Evolutionary conservation across 2,113 vertebrate species (phyloP), one percentile per base, ranked within the genome.

Genomic region (Ailuropoda melanoleuca): DNA sequence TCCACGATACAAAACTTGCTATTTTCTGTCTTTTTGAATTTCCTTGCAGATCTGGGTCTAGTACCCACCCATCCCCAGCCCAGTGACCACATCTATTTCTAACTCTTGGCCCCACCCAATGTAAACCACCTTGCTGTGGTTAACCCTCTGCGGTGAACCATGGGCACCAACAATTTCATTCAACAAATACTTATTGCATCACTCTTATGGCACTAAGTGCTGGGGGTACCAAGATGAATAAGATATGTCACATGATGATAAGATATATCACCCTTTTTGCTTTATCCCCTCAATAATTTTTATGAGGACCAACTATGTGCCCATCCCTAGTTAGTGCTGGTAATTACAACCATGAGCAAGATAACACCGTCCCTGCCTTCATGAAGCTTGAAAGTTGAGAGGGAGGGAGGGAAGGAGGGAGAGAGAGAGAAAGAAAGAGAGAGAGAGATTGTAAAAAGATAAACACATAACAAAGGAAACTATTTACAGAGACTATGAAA

Each of bases 21-120:
- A 29, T 91, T 95, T 93, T 80, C 64, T 48, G 37, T 72, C 93
- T 77, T 37, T 14, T 21, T 64, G 8, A 75, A 60, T 24, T 88
- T 85, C 48, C 19, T 70, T 87, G 39, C 46, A 48, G 64, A 82
- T 55, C 9, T 23, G 58, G 78, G 13, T 64, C 85, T 39, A 43
- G 12, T 64, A 62, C 12, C 50, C 81, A 75, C 3, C 31, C 34
- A 80, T 48, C 24, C 13, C 12, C 37, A 80, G 62, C 34, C 75
- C 78, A 50, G 43, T 70, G 94, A 81, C 78, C 87, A 89, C 53
- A 58, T 77, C 95, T 93, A 89, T 96, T 96, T 91, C 29, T 39
- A 96, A 74, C 78, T 19, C 39, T 31, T 37, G 31, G 46, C 14
- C 29, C 90, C 26, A 37, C 70, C 90, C 78, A 26, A 3, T 31